Base-by-base conservation (phyloP, 2,888 invertebrate species). In the Acrocera orbiculus region DNA sequence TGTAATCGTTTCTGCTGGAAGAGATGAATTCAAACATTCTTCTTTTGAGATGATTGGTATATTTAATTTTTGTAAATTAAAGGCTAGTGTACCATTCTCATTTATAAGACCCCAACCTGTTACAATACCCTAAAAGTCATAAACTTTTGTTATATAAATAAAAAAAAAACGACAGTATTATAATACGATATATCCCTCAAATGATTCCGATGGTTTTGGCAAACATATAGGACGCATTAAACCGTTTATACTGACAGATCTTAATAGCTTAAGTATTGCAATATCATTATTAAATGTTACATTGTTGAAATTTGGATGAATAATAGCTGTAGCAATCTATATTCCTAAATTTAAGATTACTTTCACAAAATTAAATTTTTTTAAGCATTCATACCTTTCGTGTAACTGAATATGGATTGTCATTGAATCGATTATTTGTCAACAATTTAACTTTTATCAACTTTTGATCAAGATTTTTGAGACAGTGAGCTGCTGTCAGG, bases 211-310 rank as follows among this genome's bases (percentile, higher is more conserved):
- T 1, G 53, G 50, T 4, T 66, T 62, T 0, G 87, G 79, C 45
- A 89, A 58, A 48, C 87, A 89, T 2, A 78, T 83, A 0, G 87
- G 86, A 32, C 75, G 66, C 38, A 83, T 57, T 3, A 69, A 50
- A 23, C 67, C 69, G 25, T 62, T 61, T 40, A 76, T 64, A 29
- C 62, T 55, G 3, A 78, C 65, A 38, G 66, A 63, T 34, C 69
- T 58, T 37, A 71, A 68, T 39, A 87, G 53, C 47, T 69, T 70
- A 8, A 89, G 51, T 27, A 87, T 58, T 1, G 85, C 85, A 37
- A 87, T 82, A 47, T 87, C 87, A 49, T 85, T 83, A 41, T 85
- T 78, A 49, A 78, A 86, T 40, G 71, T 77, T 7, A 8, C 4
- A 8, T 8, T 9, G 11, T 16, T 14, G 9, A 16, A 28, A 5